Evolutionary conservation across 2,888 invertebrate genomes (phyloP).

Genomic region (Chesias legatella): DNA sequence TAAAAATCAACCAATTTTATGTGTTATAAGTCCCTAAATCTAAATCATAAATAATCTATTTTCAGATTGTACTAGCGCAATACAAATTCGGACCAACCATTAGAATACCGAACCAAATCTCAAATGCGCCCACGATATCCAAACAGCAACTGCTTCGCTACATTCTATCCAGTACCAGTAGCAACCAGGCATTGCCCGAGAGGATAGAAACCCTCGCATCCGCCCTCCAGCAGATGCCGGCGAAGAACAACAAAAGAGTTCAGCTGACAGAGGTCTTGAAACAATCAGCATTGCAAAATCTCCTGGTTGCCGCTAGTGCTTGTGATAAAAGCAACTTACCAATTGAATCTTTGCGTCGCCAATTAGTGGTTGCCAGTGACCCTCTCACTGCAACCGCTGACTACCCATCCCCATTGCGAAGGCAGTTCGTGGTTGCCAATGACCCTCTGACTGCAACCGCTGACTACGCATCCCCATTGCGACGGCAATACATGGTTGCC

Average conservation of each 20-base stretch:
- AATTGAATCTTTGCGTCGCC: not conserved
- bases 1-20: too few species aligned
- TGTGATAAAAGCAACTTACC: constrained; percentile 16
- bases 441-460: too few species aligned
- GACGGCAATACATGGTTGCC: not conserved
- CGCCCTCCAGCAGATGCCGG: constrained; percentile 34
- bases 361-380: too few species aligned
- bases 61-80: constrained; percentile 19
- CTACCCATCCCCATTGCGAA: too few species aligned
- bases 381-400: too few species aligned
- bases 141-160: constrained; percentile 15
- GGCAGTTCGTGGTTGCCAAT: too few species aligned
- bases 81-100: constrained; percentile 8
- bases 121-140: not conserved
- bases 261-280: constrained; percentile 41
- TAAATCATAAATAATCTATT: not conserved
- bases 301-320: constrained; percentile 37
- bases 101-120: constrained; percentile 1
- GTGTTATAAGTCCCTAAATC: too few species aligned
- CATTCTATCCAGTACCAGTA: constrained; percentile 11
- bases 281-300: constrained; percentile 42
- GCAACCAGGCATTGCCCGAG: constrained; percentile 27
- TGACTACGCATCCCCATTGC: not conserved
- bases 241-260: constrained; percentile 31
- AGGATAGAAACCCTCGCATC: constrained; percentile 33